Conservation (phyloP, 1,140 invertebrate genomes). For the Macrobrachium nipponense region DNA sequence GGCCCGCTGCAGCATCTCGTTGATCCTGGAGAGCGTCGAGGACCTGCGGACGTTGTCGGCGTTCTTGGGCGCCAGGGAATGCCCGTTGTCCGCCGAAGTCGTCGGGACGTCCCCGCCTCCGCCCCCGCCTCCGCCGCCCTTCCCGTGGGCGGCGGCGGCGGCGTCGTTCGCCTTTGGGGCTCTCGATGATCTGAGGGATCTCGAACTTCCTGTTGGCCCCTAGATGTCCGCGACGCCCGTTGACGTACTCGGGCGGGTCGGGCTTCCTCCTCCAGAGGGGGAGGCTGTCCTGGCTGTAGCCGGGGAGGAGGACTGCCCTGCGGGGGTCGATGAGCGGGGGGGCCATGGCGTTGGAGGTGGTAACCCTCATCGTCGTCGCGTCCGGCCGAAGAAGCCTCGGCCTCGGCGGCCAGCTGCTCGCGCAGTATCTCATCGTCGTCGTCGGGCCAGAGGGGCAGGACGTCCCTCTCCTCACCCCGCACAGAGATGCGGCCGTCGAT, state of each 20-base stretch:
- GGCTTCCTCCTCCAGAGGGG: conserved; percentile 33
- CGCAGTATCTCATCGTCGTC: conserved; percentile 11
- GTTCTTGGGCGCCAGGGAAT: conserved; percentile 10
- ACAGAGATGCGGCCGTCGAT: conserved; percentile 30
- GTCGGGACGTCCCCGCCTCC: background rate
- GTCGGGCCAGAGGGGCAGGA: conserved; percentile 33
- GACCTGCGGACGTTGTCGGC: conserved; percentile 29
- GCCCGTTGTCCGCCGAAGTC: background rate
- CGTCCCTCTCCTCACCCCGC: background rate
- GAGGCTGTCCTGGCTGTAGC: conserved; percentile 25
- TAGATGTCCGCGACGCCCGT: conserved; percentile 4
- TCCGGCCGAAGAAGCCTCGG: background rate
- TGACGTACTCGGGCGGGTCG: conserved; percentile 30
- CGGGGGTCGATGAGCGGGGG: conserved; percentile 43
- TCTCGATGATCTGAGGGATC: conserved; percentile 21
- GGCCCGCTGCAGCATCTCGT: conserved; percentile 43
- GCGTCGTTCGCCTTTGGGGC: background rate
- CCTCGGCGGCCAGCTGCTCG: background rate
- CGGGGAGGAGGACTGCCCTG: conserved; percentile 40
- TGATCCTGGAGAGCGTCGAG: conserved; percentile 44
- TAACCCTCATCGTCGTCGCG: background rate
- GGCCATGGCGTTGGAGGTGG: conserved; percentile 6
- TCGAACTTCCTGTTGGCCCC: background rate
- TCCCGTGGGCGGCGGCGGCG: background rate
- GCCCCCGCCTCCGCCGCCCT: background rate